phyloP scores from a whole-genome alignment of 2,113 vertebrate genomes.

The Euleptes europaea region DNA sequence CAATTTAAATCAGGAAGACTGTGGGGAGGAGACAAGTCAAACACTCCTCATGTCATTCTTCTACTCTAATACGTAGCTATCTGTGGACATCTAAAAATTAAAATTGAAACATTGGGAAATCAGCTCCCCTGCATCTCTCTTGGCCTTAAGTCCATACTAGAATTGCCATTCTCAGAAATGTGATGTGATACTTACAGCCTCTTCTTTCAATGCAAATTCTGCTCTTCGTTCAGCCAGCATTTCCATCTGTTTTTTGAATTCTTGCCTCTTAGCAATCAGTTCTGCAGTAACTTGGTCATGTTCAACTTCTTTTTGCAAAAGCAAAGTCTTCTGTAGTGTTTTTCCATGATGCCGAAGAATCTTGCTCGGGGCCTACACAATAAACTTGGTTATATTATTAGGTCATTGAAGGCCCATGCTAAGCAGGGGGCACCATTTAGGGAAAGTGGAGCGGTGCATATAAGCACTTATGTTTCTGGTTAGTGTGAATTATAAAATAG shows the following conservation, averaged over 20 bases:
- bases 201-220: slow-evolving; percentile 70
- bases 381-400: not conserved
- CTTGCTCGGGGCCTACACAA: slow-evolving; percentile 60
- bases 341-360: slow-evolving; percentile 67
- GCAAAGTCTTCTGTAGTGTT: slow-evolving; percentile 69
- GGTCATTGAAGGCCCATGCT: not conserved
- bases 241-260: slow-evolving; percentile 68
- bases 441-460: not conserved
- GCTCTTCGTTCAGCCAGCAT: slow-evolving; percentile 49
- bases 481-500: not conserved
- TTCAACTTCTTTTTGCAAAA: slow-evolving; percentile 76
- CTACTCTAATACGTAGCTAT: not conserved
- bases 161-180: not conserved
- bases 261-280: slow-evolving; percentile 70
- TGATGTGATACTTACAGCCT: slow-evolving; percentile 62
- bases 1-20: too few relatives aligned
- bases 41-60: not conserved
- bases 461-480: not conserved
- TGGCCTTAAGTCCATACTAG: not conserved
- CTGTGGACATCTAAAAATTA: not conserved
- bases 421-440: not conserved
- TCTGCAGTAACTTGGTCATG: slow-evolving; percentile 64
- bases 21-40: accelerated
- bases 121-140: not conserved
- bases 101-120: not conserved